Conservation (phyloP, 2,113 vertebrate species). For the Lates calcarifer region DNA sequence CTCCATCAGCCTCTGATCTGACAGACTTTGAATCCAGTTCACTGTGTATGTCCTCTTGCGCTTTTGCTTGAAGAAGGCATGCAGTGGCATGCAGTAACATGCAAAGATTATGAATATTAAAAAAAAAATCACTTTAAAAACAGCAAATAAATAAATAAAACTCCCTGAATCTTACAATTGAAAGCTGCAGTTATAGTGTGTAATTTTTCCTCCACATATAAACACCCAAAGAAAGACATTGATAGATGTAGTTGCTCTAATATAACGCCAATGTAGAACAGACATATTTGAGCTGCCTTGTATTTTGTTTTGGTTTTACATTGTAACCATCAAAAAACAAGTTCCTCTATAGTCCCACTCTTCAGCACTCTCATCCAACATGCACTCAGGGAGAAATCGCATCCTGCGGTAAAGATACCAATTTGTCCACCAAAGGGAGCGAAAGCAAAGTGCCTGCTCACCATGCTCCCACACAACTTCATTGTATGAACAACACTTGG, state of each 20-base stretch:
- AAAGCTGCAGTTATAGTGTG: not conserved
- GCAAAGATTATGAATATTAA: slow-evolving; percentile 23
- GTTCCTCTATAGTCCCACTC: slow-evolving; percentile 13
- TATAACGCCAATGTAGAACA: not conserved
- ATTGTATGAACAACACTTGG: slow-evolving; percentile 39
- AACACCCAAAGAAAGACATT: slow-evolving; percentile 10
- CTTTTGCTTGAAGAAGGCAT: slow-evolving; percentile 13
- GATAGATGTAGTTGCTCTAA: not conserved
- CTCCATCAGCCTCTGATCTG: slow-evolving; percentile 42
- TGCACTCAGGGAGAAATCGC: slow-evolving; percentile 46
- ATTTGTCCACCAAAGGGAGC: slow-evolving; percentile 45
- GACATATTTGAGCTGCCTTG: not conserved
- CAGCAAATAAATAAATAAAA: not conserved
- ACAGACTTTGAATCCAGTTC: slow-evolving; percentile 45
- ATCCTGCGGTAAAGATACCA: slow-evolving; percentile 45
- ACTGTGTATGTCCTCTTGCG: slow-evolving; percentile 1
- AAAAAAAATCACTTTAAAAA: slow-evolving; percentile 2
- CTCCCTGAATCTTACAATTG: not conserved
- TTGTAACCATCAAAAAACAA: not conserved
- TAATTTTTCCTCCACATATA: not conserved
- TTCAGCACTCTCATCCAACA: not conserved
- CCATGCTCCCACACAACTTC: slow-evolving; percentile 18
- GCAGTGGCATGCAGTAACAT: not conserved
- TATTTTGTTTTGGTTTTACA: slow-evolving; percentile 16
- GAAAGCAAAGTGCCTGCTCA: slow-evolving; percentile 48